Evolutionary conservation across 37 sponge, comb jelly and placozoan genomes (phyloP).

Genomic region (Oopsacas minuta): DNA sequence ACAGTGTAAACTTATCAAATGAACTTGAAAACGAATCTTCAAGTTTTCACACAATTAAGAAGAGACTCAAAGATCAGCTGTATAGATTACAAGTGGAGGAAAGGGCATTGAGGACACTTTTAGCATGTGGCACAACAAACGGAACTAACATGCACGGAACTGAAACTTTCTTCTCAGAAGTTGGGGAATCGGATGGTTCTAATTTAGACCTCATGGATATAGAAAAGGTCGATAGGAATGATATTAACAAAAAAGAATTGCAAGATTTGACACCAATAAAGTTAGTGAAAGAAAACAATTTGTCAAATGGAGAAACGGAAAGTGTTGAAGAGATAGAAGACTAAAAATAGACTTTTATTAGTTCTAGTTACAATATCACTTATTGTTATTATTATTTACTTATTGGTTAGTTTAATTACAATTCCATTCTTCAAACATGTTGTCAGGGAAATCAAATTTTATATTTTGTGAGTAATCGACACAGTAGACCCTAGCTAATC

Average conservation of each 20-base stretch:
- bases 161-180: constrained; percentile 6
- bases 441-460: too few relatives aligned
- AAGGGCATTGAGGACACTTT: not conserved
- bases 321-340: not conserved
- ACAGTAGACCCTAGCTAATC: too few relatives aligned
- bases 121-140: not conserved
- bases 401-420: too few relatives aligned
- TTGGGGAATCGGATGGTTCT: constrained; percentile 1
- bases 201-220: not conserved
- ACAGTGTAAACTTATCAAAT: not conserved
- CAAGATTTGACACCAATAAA: not conserved
- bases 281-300: not conserved
- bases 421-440: not conserved
- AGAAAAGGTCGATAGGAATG: not conserved
- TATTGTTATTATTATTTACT: too few relatives aligned
- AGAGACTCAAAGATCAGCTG: not conserved
- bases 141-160: not conserved
- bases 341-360: not conserved
- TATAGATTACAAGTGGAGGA: not conserved
- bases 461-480: too few relatives aligned
- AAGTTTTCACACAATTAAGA: constrained; percentile 6
- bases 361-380: not conserved
- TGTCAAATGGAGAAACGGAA: not conserved
- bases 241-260: not conserved
- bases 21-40: not conserved